Conservation (phyloP, 2,888 invertebrate species). For the Hedychridium roseum region DNA sequence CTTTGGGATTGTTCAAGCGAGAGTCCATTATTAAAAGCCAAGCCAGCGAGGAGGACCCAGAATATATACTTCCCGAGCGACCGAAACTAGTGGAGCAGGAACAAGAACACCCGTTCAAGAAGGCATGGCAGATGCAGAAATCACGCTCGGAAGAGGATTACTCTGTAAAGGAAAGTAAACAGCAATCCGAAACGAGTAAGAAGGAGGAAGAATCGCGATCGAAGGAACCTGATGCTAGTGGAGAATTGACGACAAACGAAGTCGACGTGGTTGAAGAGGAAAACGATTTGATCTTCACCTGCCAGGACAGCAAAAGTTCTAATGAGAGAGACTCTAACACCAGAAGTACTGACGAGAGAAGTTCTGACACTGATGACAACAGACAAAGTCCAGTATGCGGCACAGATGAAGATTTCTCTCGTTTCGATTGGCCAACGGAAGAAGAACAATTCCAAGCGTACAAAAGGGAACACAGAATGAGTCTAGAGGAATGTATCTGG, state of each 20-base stretch:
- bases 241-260: conserved; percentile 33
- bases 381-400: conserved; percentile 31
- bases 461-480: conserved; percentile 19
- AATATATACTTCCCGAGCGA: conserved; percentile 57
- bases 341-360: too few species aligned
- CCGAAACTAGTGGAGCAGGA: conserved; percentile 60
- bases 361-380: conserved; percentile 41
- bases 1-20: conserved; percentile 53
- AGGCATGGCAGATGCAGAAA: conserved; percentile 61
- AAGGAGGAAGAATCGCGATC: conserved; percentile 5
- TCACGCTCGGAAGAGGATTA: conserved; percentile 59
- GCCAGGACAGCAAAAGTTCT: too few species aligned
- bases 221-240: conserved; percentile 14
- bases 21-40: conserved; percentile 61
- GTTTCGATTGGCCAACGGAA: conserved; percentile 40
- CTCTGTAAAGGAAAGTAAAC: conserved; percentile 18
- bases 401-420: conserved; percentile 29
- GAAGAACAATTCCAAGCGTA: conserved; percentile 39
- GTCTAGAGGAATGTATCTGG: too few species aligned
- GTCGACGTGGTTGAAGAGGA: conserved; percentile 30
- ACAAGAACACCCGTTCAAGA: conserved; percentile 60
- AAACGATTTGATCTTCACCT: conserved; percentile 21
- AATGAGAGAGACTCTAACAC: too few species aligned
- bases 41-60: conserved; percentile 61
- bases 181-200: conserved; percentile 6